These are phyloP conservation scores for Synanceia verrucosa DNA, from an alignment of 2,797 vertebrate species.

Conservation along the genomic window DNA sequence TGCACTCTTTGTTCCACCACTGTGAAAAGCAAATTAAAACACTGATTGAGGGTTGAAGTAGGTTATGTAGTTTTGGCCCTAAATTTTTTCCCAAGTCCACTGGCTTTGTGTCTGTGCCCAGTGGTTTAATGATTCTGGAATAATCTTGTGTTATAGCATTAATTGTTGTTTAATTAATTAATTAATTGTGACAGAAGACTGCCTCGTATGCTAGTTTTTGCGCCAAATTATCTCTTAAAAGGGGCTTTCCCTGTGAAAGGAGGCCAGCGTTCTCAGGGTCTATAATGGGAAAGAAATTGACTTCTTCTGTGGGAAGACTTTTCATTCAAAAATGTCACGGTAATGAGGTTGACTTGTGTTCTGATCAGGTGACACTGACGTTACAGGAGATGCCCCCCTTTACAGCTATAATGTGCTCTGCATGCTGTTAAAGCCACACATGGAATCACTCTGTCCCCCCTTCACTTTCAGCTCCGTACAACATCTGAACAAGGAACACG, in stretches of 20 bases:
- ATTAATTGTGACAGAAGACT: too few species aligned
- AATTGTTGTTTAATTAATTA: too few species aligned
- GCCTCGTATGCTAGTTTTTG: conserved; percentile 17
- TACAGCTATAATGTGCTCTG: conserved; percentile 4
- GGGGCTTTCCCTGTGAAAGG: conserved; percentile 5
- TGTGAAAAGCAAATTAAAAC: conserved; percentile 43
- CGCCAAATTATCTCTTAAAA: conserved; percentile 13
- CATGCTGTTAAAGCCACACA: conserved; percentile 27
- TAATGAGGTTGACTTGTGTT: neutral
- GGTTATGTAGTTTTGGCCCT: neutral
- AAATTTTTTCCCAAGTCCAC: neutral
- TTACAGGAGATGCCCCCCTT: conserved; percentile 4
- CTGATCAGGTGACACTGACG: conserved; percentile 10
- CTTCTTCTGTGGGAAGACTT: conserved; percentile 33
- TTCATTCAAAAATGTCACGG: conserved; percentile 25
- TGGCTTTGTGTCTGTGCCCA: neutral
- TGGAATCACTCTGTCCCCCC: neutral
- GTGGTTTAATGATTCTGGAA: conserved; percentile 18
- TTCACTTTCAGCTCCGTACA: conserved; percentile 7
- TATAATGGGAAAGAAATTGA: conserved; percentile 40
- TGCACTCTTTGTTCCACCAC: conserved; percentile 43
- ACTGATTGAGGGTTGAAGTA: conserved; percentile 15
- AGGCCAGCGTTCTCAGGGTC: conserved; percentile 62
- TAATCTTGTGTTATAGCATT: conserved; percentile 40
- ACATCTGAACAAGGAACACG: conserved; percentile 19